phyloP scores from a whole-genome alignment of 2,113 vertebrate species.

The Psephotus haematonotus region DNA sequence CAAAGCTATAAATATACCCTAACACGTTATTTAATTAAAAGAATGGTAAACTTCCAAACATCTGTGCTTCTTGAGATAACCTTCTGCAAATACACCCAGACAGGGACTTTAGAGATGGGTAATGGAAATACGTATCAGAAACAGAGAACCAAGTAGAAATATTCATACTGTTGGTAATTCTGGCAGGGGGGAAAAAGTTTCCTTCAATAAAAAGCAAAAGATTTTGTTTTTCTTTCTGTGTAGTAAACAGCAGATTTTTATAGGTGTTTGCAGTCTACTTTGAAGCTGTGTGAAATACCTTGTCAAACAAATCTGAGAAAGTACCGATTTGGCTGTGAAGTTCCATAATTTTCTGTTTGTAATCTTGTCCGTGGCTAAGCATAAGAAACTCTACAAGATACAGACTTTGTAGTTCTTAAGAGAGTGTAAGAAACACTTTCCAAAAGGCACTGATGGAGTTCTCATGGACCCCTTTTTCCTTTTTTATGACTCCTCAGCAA shows the following conservation, averaged over 20 bases:
- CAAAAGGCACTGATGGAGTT: slow-evolving; percentile 8
- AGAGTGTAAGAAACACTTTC: slow-evolving; percentile 33
- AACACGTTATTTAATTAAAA: slow-evolving; percentile 8
- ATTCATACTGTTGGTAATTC: neutral
- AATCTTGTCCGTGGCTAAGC: neutral
- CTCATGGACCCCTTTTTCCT: neutral
- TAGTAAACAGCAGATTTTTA: neutral
- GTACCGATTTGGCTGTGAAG: slow-evolving; percentile 16
- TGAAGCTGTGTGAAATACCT: slow-evolving; percentile 10
- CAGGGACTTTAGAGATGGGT: neutral
- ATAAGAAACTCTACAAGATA: neutral
- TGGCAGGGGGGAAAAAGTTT: neutral
- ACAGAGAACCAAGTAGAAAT: neutral
- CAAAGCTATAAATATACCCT: slow-evolving; percentile 13
- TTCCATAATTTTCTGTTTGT: slow-evolving; percentile 9
- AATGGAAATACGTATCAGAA: neutral
- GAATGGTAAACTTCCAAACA: slow-evolving; percentile 20
- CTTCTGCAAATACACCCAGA: neutral
- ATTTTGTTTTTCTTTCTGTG: neutral
- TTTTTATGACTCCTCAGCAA: slow-evolving; percentile 17
- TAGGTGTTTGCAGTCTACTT: neutral
- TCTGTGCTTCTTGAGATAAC: slow-evolving; percentile 18
- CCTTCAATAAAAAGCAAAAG: neutral
- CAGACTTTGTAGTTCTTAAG: neutral
- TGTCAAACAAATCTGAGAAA: slow-evolving; percentile 35